phyloP scores from a whole-genome alignment of 53 echinoderm and acorn worm genomes.

The Mesocentrotus franciscanus region DNA sequence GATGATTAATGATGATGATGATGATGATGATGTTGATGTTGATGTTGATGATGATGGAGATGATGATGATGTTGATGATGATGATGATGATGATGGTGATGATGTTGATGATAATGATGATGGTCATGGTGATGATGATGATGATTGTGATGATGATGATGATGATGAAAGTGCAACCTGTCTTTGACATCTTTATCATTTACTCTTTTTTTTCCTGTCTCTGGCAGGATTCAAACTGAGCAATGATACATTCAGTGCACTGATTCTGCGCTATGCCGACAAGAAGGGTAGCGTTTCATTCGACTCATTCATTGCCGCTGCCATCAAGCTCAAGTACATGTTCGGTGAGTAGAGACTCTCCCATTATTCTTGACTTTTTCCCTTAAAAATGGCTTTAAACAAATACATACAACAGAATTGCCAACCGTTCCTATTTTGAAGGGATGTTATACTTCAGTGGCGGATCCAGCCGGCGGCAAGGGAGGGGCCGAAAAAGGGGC shows the following conservation, averaged over 20 bases:
- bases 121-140: too few relatives aligned
- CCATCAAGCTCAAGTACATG: conserved; percentile 96
- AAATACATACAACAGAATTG: not conserved
- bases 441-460: too few relatives aligned
- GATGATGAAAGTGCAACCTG: not conserved
- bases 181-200: not conserved
- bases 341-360: conserved; percentile 76
- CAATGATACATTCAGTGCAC: conserved; percentile 80
- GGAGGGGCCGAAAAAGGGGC: too few relatives aligned
- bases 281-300: conserved; percentile 74
- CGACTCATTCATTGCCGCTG: conserved; percentile 87
- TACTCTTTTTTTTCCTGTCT: not conserved
- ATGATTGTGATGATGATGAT: too few relatives aligned
- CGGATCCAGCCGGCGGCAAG: too few relatives aligned
- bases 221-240: conserved; percentile 86
- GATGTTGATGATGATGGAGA: too few relatives aligned
- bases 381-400: not conserved
- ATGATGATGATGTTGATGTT: too few relatives aligned
- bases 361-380: not conserved
- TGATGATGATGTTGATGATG: too few relatives aligned
- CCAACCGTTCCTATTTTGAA: not conserved
- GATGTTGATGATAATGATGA: too few relatives aligned
- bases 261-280: conserved; percentile 93
- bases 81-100: too few relatives aligned
- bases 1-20: too few relatives aligned